A percentile compares a stretch with the other conserved stretches of the same genome.
Evolutionary conservation across 2,797 vertebrate species (phyloP).

Genomic region (Melanotaenia boesemani): DNA sequence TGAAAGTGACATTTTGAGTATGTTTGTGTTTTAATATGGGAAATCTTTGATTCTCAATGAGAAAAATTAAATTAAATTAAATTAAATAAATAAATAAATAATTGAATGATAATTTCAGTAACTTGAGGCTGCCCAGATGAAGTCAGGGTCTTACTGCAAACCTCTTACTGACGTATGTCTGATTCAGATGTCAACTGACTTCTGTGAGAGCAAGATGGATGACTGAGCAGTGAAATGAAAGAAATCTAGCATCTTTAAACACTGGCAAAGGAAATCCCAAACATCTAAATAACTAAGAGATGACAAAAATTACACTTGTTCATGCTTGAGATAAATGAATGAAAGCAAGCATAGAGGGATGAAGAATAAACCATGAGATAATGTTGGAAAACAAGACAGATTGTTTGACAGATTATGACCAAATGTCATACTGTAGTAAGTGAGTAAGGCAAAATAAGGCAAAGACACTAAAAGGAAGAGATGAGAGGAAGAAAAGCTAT

Average conservation of each 20-base stretch:
- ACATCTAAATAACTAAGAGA: not conserved
- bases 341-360: not conserved
- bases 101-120: constrained; percentile 23
- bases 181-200: constrained; percentile 40
- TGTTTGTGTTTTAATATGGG: not conserved
- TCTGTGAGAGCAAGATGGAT: constrained; percentile 14
- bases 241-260: not conserved
- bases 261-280: not conserved
- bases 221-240: not conserved
- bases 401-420: constrained; percentile 65
- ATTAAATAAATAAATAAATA: not conserved
- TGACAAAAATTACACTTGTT: constrained; percentile 2
- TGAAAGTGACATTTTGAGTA: not conserved
- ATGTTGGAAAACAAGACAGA: constrained; percentile 52
- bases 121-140: constrained; percentile 1
- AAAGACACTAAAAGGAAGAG: constrained; percentile 21
- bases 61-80: not conserved
- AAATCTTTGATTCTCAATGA: not conserved
- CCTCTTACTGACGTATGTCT: constrained; percentile 28
- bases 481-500: constrained; percentile 37
- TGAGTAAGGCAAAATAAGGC: constrained; percentile 30
- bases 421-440: constrained; percentile 56
- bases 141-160: constrained; percentile 15
- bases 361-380: constrained; percentile 14
- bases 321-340: constrained; percentile 9